Conservation (phyloP, 53 echinoderm and acorn worm species). For the Holothuria leucospilota region DNA sequence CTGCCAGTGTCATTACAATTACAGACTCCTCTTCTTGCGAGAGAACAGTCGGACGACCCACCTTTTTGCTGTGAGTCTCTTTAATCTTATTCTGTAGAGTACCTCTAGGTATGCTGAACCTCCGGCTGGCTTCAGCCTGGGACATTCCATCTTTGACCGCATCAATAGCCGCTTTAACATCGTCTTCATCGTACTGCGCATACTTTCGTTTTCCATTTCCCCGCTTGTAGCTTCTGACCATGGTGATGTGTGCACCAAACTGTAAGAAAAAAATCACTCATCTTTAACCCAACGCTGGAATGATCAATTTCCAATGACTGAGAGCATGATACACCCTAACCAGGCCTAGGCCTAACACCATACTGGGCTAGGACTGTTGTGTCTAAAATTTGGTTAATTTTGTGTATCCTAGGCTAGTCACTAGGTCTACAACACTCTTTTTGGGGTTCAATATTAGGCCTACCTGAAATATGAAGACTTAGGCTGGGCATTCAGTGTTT, state of each 20-base stretch:
- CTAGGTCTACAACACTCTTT: no score
- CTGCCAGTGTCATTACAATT: slow-evolving; percentile 14
- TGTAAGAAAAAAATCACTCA: slow-evolving; percentile 2
- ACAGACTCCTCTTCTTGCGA: background rate
- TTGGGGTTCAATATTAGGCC: no score
- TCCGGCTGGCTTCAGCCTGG: slow-evolving; percentile 1
- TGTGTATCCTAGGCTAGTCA: no score
- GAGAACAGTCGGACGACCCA: slow-evolving; percentile 20
- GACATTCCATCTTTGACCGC: slow-evolving; percentile 12
- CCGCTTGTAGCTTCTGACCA: background rate
- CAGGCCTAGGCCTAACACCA: background rate
- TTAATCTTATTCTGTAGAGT: slow-evolving; percentile 13
- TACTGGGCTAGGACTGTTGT: background rate
- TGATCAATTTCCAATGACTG: slow-evolving; percentile 1
- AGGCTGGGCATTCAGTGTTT: no score
- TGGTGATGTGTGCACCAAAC: slow-evolving; percentile 7
- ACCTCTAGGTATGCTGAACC: slow-evolving; percentile 12
- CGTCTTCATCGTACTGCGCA: slow-evolving; percentile 3
- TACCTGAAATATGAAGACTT: no score
- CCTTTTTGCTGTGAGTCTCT: background rate
- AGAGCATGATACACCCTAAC: slow-evolving; percentile 7
- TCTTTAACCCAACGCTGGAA: slow-evolving; percentile 6
- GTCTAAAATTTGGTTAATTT: no score
- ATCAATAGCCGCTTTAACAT: slow-evolving; percentile 12
- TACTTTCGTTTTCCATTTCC: slow-evolving; percentile 14